These are phyloP conservation scores for Tylochromis polylepis DNA, from an alignment of 2,113 vertebrate species.

Conservation along the genomic window DNA sequence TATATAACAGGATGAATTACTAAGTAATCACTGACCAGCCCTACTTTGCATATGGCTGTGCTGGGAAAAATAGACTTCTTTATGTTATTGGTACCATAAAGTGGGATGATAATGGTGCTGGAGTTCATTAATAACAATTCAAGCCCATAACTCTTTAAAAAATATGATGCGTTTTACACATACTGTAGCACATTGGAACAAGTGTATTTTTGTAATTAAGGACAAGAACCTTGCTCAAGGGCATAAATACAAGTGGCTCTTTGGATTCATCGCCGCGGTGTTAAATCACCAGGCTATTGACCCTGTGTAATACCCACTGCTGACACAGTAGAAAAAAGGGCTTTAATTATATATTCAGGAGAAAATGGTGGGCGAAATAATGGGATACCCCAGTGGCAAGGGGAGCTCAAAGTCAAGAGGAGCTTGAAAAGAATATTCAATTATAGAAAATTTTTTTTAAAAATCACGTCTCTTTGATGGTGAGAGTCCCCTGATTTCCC, in stretches of 20 bases:
- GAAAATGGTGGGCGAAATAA: conserved; percentile 36
- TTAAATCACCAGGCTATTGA: conserved; percentile 60
- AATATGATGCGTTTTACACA: conserved; percentile 40
- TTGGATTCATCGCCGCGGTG: conserved; percentile 45
- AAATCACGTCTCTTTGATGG: neutral
- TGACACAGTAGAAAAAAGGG: conserved; percentile 51
- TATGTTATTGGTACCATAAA: conserved; percentile 45
- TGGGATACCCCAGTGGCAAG: conserved; percentile 53
- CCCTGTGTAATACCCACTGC: conserved; percentile 39
- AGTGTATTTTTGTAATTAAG: conserved; percentile 65
- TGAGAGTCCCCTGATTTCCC: neutral
- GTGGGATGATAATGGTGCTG: conserved; percentile 27
- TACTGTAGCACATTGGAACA: conserved; percentile 14
- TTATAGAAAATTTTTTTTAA: neutral
- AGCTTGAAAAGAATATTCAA: conserved; percentile 38
- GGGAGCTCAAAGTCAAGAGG: conserved; percentile 60
- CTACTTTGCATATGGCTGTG: conserved; percentile 46
- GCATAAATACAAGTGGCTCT: conserved; percentile 44
- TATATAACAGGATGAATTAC: conserved; percentile 61
- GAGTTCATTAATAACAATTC: conserved; percentile 52
- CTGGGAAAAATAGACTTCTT: conserved; percentile 32
- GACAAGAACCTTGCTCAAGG: conserved; percentile 65
- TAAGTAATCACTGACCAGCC: conserved; percentile 49
- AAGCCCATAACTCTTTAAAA: conserved; percentile 32
- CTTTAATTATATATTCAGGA: conserved; percentile 65